phyloP scores from a whole-genome alignment of 2,113 vertebrate genomes.

The Syngnathus typhle region DNA sequence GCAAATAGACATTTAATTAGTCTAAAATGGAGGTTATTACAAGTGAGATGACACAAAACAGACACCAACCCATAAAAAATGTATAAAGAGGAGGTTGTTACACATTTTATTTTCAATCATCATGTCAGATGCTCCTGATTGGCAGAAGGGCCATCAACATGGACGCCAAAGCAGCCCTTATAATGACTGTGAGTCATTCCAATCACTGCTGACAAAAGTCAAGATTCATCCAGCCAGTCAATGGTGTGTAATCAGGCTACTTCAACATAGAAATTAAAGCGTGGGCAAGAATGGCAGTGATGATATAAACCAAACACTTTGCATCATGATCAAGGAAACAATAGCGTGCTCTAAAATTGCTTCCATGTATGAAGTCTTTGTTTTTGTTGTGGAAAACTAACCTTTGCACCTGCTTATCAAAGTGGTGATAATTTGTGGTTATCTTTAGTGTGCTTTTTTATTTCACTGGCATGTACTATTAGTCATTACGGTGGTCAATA shows the following conservation, averaged over 20 bases:
- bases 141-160: not conserved
- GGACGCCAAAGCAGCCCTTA: not conserved
- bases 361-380: not conserved
- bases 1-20: slow-evolving; percentile 11
- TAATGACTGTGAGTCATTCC: not conserved
- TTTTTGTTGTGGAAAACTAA: not conserved
- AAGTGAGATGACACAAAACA: no score
- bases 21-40: slow-evolving; percentile 6
- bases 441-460: not conserved
- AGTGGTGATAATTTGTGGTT: not conserved
- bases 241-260: not conserved
- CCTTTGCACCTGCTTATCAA: slow-evolving; percentile 3
- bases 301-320: not conserved
- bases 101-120: no score
- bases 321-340: not conserved
- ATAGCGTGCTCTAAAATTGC: not conserved
- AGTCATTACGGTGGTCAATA: not conserved
- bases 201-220: not conserved
- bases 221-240: not conserved
- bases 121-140: not conserved
- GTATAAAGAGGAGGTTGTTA: not conserved
- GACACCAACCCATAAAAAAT: not conserved
- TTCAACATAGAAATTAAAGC: not conserved
- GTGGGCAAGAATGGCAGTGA: not conserved
- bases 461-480: not conserved